Conservation (phyloP, 2,797 vertebrate species). For the Synaphobranchus kaupii region DNA sequence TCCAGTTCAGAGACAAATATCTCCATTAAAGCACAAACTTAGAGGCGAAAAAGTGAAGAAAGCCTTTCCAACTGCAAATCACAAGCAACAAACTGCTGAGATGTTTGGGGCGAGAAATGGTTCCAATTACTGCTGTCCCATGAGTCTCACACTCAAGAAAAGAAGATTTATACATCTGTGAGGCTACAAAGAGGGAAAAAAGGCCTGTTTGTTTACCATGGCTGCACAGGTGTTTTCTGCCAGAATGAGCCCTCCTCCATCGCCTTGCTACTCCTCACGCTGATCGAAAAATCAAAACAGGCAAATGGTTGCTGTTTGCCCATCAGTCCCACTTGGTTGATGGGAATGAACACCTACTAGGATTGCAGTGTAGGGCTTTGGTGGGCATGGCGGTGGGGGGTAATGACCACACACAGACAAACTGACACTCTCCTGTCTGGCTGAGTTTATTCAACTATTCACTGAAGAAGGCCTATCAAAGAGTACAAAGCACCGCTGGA, state of each 20-base stretch:
- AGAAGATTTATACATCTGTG: background rate
- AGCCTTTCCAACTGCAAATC: background rate
- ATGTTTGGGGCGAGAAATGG: background rate
- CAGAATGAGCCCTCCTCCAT: background rate
- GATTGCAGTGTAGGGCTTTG: background rate
- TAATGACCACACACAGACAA: slow-evolving; percentile 66
- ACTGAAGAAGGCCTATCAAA: background rate
- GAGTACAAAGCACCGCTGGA: background rate
- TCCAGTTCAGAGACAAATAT: background rate
- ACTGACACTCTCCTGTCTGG: background rate
- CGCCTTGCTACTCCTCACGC: background rate
- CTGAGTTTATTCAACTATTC: background rate
- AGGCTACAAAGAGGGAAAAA: background rate
- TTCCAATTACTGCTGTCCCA: background rate
- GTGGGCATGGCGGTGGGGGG: slow-evolving; percentile 51
- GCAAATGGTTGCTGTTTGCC: background rate
- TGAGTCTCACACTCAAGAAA: background rate
- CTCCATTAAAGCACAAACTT: background rate
- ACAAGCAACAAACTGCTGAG: background rate
- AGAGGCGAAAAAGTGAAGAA: background rate
- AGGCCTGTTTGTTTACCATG: background rate
- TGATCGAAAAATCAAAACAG: background rate
- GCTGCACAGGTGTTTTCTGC: background rate
- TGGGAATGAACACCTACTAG: background rate
- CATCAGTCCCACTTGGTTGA: background rate